A percentile compares a stretch with the other conserved stretches of the same genome.
Conservation (phyloP, 2,888 invertebrate genomes). For the Brenthis hecate region DNA sequence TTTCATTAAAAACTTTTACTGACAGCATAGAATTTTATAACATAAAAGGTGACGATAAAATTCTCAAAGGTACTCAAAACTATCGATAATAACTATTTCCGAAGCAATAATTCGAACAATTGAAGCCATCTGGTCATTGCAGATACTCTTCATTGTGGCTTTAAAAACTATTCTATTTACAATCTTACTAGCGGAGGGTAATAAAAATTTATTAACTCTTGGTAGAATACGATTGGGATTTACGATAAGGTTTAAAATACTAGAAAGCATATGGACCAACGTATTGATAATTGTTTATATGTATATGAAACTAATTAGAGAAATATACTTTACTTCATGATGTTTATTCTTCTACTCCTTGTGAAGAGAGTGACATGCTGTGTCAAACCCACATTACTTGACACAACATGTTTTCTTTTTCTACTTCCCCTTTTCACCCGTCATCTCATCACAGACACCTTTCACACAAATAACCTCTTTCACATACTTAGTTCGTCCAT, state of each 20-base stretch:
- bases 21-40: not conserved
- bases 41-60: not conserved
- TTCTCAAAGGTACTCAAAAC: conserved; percentile 7
- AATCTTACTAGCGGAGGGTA: conserved; percentile 17
- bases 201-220: conserved; percentile 24
- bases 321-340: not conserved
- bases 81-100: conserved; percentile 13
- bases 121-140: conserved; percentile 15
- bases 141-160: conserved; percentile 16
- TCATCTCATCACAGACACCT: too few relatives aligned
- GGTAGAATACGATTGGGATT: conserved; percentile 14
- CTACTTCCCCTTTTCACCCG: too few relatives aligned
- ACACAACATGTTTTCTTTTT: too few relatives aligned
- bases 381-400: too few relatives aligned
- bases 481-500: too few relatives aligned
- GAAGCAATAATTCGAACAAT: conserved; percentile 11
- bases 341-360: too few relatives aligned
- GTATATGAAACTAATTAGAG: not conserved
- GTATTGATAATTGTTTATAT: conserved; percentile 3
- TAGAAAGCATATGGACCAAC: conserved; percentile 5
- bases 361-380: too few relatives aligned
- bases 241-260: conserved; percentile 12
- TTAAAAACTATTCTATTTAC: conserved; percentile 9
- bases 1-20: too few relatives aligned
- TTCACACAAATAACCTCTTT: too few relatives aligned